These are phyloP conservation scores for Apolygus lucorum DNA, from an alignment of 1,140 invertebrate genomes.

Conservation along the genomic window DNA sequence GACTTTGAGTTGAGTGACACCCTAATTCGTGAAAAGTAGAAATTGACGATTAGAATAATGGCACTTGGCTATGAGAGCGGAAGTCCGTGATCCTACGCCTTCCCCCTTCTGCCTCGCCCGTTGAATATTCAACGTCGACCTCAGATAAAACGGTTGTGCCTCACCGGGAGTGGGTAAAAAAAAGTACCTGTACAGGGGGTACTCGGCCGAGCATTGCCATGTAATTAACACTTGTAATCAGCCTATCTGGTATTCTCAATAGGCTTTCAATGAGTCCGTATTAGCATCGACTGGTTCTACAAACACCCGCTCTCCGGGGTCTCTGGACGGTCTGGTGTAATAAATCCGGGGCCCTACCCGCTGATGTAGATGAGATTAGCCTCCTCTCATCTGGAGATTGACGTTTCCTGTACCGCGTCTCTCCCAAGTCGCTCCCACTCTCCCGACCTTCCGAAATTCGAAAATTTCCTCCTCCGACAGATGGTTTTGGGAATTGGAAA, in stretches of 20 bases:
- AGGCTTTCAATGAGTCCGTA: background rate
- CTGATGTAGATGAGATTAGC: too few species aligned
- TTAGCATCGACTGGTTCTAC: background rate
- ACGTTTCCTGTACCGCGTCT: background rate
- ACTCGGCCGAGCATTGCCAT: background rate
- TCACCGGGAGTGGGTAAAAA: background rate
- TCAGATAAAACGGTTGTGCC: background rate
- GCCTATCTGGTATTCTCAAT: background rate
- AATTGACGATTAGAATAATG: too few species aligned
- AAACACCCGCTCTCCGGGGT: background rate
- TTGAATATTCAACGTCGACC: background rate
- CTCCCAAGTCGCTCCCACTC: too few species aligned
- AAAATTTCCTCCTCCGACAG: too few species aligned
- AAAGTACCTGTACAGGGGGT: background rate
- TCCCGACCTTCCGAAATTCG: too few species aligned
- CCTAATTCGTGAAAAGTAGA: too few species aligned
- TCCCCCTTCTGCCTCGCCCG: background rate
- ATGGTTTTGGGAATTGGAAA: too few species aligned
- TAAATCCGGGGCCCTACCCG: background rate
- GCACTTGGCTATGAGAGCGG: background rate
- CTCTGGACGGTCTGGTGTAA: background rate
- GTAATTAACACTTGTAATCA: background rate
- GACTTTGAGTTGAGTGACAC: too few species aligned
- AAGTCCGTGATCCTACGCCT: background rate
- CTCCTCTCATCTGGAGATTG: background rate